Evolutionary conservation across 2,888 invertebrate species (phyloP).

Genomic region (Chirona hameri): DNA sequence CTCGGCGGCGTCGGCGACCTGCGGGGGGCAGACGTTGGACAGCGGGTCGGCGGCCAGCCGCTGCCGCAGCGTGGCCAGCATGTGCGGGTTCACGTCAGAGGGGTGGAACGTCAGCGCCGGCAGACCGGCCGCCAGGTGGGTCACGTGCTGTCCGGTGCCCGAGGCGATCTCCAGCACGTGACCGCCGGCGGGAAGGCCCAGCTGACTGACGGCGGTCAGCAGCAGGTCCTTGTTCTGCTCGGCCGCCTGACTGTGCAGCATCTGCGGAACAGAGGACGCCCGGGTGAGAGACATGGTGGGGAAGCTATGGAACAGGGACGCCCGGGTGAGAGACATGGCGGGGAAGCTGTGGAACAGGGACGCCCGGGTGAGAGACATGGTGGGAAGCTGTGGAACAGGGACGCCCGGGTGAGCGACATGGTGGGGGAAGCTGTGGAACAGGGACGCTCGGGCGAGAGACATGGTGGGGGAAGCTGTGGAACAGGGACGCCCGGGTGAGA

Average conservation of each 20-base stretch:
- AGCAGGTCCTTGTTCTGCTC: slow-evolving; percentile 1
- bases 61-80: not conserved
- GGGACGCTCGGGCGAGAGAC: too few species aligned
- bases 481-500: not conserved
- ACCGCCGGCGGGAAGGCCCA: not conserved
- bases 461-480: too few species aligned
- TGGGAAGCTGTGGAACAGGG: too few species aligned
- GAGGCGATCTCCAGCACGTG: slow-evolving; percentile 26
- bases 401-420: not conserved
- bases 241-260: slow-evolving; percentile 1
- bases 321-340: too few species aligned
- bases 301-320: too few species aligned
- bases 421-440: too few species aligned
- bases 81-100: slow-evolving; percentile 2
- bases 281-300: not conserved
- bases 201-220: not conserved
- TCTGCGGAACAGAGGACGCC: not conserved
- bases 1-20: not conserved
- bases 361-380: too few species aligned
- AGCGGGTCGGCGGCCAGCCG: not conserved
- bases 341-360: too few species aligned
- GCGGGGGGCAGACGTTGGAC: not conserved
- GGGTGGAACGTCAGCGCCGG: slow-evolving; percentile 8
- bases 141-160: slow-evolving; percentile 28
- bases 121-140: slow-evolving; percentile 6